phyloP scores from a whole-genome alignment of 2,113 vertebrate species.

The Aphyosemion australe region DNA sequence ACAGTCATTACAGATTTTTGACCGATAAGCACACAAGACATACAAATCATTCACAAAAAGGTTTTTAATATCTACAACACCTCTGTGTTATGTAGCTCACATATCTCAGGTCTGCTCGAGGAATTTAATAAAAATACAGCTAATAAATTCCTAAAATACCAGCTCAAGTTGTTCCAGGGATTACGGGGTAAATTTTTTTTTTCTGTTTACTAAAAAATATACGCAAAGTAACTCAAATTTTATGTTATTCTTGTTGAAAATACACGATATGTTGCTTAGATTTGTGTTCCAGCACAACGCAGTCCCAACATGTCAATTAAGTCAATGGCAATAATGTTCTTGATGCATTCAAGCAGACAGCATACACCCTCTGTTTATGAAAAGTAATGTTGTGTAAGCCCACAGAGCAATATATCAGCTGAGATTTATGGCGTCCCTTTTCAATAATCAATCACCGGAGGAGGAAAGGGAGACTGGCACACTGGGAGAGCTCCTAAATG shows the following conservation, averaged over 20 bases:
- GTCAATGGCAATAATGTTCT: not conserved
- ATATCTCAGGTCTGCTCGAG: conserved; percentile 19
- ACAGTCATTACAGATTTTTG: conserved; percentile 58
- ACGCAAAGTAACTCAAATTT: not conserved
- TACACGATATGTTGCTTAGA: not conserved
- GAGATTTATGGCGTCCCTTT: conserved; percentile 67
- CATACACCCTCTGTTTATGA: conserved; percentile 32
- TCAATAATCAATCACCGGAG: conserved; percentile 74
- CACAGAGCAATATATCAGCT: conserved; percentile 48
- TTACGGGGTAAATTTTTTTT: not conserved
- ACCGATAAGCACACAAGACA: conserved; percentile 57
- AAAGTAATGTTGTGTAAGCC: conserved; percentile 51
- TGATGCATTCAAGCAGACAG: conserved; percentile 5
- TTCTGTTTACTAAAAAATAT: too few relatives aligned
- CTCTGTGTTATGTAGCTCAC: conserved; percentile 34
- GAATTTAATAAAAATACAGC: conserved; percentile 20
- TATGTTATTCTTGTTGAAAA: not conserved
- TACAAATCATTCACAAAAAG: conserved; percentile 45
- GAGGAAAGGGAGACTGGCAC: conserved; percentile 55
- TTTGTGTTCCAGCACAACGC: not conserved
- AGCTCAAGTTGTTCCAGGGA: not conserved
- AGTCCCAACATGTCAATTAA: not conserved
- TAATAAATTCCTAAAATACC: conserved; percentile 42
- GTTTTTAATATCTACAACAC: conserved; percentile 48
- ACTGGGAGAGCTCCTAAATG: conserved; percentile 59